A percentile compares a stretch with the other conserved stretches of the same genome.
Conservation (phyloP, 2,113 vertebrate genomes). For the Xenus cinereus region DNA sequence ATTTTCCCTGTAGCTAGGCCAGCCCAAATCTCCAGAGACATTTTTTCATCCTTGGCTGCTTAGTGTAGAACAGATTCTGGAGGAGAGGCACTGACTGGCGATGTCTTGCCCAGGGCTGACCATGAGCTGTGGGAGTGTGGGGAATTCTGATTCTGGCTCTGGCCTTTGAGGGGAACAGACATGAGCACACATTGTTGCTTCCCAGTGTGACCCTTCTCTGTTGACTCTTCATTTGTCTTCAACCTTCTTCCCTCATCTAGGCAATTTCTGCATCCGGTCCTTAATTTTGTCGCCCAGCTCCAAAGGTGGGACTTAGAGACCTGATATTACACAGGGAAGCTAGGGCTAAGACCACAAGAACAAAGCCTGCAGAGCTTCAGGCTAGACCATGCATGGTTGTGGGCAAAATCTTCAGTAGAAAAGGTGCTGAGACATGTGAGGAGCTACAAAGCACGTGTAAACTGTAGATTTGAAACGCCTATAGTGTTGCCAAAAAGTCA, state of each 20-base stretch:
- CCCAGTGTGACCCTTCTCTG: not conserved
- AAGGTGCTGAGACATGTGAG: not conserved
- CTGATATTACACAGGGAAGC: not conserved
- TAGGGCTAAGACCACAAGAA: not conserved
- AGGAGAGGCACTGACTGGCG: not conserved
- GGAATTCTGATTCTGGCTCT: not conserved
- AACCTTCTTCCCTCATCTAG: not conserved
- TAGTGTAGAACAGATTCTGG: not conserved
- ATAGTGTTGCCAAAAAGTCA: not conserved
- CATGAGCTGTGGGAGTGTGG: rapidly evolving
- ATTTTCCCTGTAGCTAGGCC: not conserved
- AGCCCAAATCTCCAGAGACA: not conserved
- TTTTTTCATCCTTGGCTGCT: not conserved
- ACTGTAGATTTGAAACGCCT: not conserved
- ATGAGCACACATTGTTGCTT: not conserved
- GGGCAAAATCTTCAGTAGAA: not conserved
- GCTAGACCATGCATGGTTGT: not conserved
- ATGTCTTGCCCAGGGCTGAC: not conserved
- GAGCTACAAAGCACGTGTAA: not conserved
- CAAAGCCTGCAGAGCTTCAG: not conserved
- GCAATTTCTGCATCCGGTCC: not conserved
- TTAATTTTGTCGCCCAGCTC: not conserved
- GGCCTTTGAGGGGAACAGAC: not conserved
- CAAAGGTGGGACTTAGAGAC: not conserved
- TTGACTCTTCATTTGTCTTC: not conserved